phyloP scores from a whole-genome alignment of 2,888 invertebrate genomes.

The Aporophyla lueneburgensis region DNA sequence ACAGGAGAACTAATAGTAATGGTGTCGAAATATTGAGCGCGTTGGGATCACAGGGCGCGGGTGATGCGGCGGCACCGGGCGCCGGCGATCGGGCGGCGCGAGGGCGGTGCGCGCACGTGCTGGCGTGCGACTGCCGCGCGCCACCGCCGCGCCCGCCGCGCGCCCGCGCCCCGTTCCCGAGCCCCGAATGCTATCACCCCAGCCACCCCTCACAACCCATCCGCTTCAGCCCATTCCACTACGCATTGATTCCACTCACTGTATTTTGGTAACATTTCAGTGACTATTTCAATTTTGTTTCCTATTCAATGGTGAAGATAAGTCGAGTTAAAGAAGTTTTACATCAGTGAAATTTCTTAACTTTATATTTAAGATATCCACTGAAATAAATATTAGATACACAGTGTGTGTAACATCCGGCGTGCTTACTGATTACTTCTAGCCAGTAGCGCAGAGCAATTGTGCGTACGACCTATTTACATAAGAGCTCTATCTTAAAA shows the following conservation, averaged over 20 bases:
- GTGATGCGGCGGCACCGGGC: constrained; percentile 68
- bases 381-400: neutral
- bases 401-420: neutral
- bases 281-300: constrained; percentile 42
- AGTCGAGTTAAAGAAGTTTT: constrained; percentile 15
- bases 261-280: constrained; percentile 55
- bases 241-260: constrained; percentile 72
- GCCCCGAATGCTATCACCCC: constrained; percentile 63
- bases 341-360: neutral
- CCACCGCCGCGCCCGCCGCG: constrained; percentile 78
- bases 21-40: constrained; percentile 80
- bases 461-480: constrained; percentile 21
- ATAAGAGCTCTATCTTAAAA: constrained; percentile 19
- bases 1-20: constrained; percentile 45
- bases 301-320: constrained; percentile 29
- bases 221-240: constrained; percentile 63
- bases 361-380: neutral
- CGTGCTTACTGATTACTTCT: neutral
- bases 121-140: constrained; percentile 88
- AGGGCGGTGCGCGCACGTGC: constrained; percentile 87
- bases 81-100: constrained; percentile 76
- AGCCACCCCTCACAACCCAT: constrained; percentile 74
- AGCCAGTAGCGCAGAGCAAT: constrained; percentile 20
- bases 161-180: constrained; percentile 76
- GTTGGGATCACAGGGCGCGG: constrained; percentile 78